Evolutionary conservation across 1,140 invertebrate species (phyloP).

Genomic region (Nylanderia fulva): DNA sequence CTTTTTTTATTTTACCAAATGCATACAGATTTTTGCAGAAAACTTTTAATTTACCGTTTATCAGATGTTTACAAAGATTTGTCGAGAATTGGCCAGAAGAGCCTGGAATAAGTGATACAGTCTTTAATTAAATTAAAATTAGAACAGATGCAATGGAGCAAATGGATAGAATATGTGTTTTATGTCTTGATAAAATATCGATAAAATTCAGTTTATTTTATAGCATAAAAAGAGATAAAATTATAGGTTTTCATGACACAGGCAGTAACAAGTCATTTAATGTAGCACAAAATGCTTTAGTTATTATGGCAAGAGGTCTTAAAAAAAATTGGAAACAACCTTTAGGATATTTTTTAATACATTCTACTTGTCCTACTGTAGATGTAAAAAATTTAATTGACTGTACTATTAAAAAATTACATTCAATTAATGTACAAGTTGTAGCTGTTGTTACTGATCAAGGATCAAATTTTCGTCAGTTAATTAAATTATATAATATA

Average conservation of each 20-base stretch:
- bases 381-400: background rate
- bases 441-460: too few relatives aligned
- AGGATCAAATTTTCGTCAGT: too few relatives aligned
- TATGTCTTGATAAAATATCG: background rate
- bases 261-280: background rate
- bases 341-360: background rate
- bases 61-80: constrained; percentile 3
- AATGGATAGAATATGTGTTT: background rate
- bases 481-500: too few relatives aligned
- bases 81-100: background rate
- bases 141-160: background rate
- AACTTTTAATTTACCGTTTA: background rate
- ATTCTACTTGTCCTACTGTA: background rate
- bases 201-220: background rate
- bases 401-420: too few relatives aligned
- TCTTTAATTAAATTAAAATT: background rate
- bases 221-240: background rate
- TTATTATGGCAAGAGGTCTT: background rate
- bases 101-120: background rate
- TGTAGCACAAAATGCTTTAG: background rate
- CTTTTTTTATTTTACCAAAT: background rate
- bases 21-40: background rate
- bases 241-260: background rate
- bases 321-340: background rate
- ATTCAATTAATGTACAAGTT: too few relatives aligned